Evolutionary conservation across 30 jellyfish, hydroid and myxozoan species (phyloP).

Genomic region (Sanderia malayensis): DNA sequence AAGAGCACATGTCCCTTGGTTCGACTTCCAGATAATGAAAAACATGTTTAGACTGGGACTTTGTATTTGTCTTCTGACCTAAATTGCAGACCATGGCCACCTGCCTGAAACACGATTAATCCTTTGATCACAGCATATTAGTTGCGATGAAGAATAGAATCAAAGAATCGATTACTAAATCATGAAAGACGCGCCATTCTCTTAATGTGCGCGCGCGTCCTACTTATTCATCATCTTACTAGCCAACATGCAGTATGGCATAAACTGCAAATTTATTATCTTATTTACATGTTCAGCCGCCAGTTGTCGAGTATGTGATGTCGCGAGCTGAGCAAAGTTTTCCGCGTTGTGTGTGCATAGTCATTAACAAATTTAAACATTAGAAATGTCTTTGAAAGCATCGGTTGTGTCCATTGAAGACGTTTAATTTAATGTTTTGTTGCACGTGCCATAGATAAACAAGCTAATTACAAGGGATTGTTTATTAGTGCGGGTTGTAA

Average conservation of each 20-base stretch:
- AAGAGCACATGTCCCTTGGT: not conserved
- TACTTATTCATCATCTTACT: no score
- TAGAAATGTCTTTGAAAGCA: no score
- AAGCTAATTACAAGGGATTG: not conserved
- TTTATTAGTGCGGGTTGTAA: conserved; percentile 24
- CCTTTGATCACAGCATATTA: conserved; percentile 4
- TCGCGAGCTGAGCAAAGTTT: no score
- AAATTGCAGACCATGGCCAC: not conserved
- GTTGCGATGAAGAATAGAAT: not conserved
- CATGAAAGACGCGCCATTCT: no score
- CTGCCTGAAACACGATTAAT: conserved; percentile 6
- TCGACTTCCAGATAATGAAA: not conserved
- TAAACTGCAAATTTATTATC: no score
- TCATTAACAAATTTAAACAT: no score
- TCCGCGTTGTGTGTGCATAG: no score
- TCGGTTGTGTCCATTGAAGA: no score
- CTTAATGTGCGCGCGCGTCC: no score
- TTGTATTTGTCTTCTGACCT: not conserved
- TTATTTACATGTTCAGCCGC: no score
- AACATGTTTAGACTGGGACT: conserved; percentile 2
- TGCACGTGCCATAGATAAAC: conserved; percentile 31
- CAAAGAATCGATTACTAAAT: not conserved
- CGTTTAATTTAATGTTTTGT: not conserved
- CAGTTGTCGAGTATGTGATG: no score
- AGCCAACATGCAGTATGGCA: no score